These are phyloP conservation scores for Epinotia nisella DNA, from an alignment of 2,888 invertebrate species.

Conservation along the genomic window DNA sequence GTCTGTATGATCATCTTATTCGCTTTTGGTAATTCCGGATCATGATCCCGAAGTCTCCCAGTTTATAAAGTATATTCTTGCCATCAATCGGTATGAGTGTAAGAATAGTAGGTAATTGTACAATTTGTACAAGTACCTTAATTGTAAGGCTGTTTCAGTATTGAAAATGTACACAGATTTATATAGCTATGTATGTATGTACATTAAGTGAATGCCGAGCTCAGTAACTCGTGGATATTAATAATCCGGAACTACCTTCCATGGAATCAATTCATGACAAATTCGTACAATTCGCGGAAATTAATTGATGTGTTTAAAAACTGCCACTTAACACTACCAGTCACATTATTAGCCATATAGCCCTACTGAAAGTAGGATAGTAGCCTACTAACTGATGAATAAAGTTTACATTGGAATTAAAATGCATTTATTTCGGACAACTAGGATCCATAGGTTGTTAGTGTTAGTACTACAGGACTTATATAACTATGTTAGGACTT, in stretches of 20 bases:
- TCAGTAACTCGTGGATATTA: background rate
- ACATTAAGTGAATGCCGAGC: background rate
- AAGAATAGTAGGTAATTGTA: no score
- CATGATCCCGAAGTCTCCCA: no score
- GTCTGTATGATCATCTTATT: no score
- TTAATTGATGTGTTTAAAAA: background rate
- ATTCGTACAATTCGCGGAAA: background rate
- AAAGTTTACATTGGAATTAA: background rate
- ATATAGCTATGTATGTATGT: no score
- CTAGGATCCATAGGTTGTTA: no score
- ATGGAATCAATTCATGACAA: conserved; percentile 6
- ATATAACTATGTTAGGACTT: no score
- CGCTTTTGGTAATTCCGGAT: no score
- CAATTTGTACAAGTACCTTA: no score
- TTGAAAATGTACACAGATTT: background rate
- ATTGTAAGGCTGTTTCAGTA: background rate
- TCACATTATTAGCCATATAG: background rate
- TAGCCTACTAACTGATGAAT: background rate
- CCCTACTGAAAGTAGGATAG: background rate
- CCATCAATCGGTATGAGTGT: no score
- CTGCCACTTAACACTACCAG: background rate
- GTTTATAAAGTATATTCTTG: no score
- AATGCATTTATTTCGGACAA: no score
- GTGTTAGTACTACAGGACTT: no score
- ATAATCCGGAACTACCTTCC: background rate